Conservation (phyloP, 2,797 vertebrate genomes). For the Lacerta viridis region DNA sequence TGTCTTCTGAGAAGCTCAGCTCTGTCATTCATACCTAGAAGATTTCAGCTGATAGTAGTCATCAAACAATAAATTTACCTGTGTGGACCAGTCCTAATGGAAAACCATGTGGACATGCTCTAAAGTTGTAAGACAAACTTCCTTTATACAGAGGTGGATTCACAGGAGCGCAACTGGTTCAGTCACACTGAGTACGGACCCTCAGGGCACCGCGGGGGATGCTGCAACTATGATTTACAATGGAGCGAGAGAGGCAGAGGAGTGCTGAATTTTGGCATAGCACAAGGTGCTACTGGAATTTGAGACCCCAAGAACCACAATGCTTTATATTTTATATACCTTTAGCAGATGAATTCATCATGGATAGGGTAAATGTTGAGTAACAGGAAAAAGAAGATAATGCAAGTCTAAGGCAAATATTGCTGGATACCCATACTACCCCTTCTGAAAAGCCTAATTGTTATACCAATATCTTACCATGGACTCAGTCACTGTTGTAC, state of each 20-base stretch:
- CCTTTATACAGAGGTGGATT: too few species aligned
- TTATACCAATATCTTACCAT: neutral
- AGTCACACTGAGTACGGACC: too few species aligned
- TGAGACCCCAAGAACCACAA: too few species aligned
- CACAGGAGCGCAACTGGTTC: too few species aligned
- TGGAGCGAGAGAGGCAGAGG: too few species aligned
- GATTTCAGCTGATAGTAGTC: neutral
- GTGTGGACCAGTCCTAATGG: neutral
- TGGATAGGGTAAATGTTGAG: neutral
- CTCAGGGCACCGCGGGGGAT: too few species aligned
- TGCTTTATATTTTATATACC: neutral
- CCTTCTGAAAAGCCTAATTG: neutral
- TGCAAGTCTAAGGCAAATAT: neutral
- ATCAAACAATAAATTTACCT: neutral
- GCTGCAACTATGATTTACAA: too few species aligned
- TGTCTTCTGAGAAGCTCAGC: too few species aligned
- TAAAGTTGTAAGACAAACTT: neutral
- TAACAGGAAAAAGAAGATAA: neutral
- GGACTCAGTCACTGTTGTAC: neutral
- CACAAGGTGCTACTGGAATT: too few species aligned
- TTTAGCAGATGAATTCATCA: neutral
- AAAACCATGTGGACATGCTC: neutral
- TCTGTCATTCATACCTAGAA: neutral
- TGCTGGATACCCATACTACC: neutral
- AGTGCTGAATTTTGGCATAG: too few species aligned